These are phyloP conservation scores for Sciaenops ocellatus DNA, from an alignment of 2,797 vertebrate genomes.

Conservation along the genomic window DNA sequence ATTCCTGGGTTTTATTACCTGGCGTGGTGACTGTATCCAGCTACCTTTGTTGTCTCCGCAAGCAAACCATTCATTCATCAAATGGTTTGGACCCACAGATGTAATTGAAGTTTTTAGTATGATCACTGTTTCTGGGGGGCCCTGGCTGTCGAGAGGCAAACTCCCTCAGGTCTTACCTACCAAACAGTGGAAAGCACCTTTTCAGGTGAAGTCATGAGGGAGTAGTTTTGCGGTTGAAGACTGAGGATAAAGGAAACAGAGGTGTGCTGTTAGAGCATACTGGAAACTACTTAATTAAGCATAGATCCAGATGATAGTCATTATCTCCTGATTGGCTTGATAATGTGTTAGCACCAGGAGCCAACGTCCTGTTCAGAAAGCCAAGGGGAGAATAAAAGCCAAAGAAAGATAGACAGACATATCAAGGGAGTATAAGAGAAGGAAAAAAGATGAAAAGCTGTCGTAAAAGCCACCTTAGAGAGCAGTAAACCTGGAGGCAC, in stretches of 20 bases:
- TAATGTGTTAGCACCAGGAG: conserved; percentile 68
- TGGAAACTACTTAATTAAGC: conserved; percentile 84
- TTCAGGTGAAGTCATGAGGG: conserved; percentile 83
- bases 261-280: conserved; percentile 61
- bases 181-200: conserved; percentile 89
- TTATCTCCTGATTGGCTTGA: conserved; percentile 85
- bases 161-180: conserved; percentile 69
- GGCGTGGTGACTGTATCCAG: conserved; percentile 63
- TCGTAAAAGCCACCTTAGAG: conserved; percentile 55
- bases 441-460: conserved; percentile 61
- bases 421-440: conserved; percentile 31
- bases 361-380: conserved; percentile 35
- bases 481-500: conserved; percentile 65
- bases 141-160: conserved; percentile 66
- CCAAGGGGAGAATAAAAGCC: conserved; percentile 20
- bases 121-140: conserved; percentile 72
- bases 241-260: conserved; percentile 74
- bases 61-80: conserved; percentile 75
- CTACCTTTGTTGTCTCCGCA: conserved; percentile 74
- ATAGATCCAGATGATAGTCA: conserved; percentile 79
- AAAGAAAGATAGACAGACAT: conserved; percentile 38
- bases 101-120: conserved; percentile 73
- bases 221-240: conserved; percentile 76
- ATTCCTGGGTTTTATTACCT: conserved; percentile 67
- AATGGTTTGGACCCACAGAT: conserved; percentile 68